Base-by-base conservation (phyloP, 2,888 invertebrate species). In the Barypeithes pellucidus region DNA sequence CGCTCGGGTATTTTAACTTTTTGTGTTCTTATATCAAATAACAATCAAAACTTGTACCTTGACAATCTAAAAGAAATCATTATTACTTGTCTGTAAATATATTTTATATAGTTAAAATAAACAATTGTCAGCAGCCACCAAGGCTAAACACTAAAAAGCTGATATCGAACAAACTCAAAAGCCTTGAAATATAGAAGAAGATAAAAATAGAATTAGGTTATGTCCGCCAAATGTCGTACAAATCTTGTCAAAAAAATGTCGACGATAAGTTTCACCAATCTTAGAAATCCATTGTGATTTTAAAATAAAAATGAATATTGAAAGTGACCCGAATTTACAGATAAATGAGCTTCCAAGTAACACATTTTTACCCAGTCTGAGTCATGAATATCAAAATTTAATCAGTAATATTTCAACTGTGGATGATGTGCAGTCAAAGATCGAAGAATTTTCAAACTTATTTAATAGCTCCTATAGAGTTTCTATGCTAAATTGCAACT, bases 371-470 rank as follows among this genome's bases (percentile, higher is more conserved):
- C n/a, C 41, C 5, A 45, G n/a, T 1, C 50, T 3, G n/a, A 20
- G 47, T 5, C 9, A 11, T 12, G 50, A 50, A 24, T 50, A 24
- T 50, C 11, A n/a, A 22, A 22, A n/a, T 5, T 22, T n/a, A n/a
- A 43, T 22, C 9, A 43, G 3, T 43, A 24, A 14, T 43, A 9
- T 63, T 7, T 33, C 50, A 3, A 50, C 33, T 67, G 57, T 63
- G 43, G 54, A 61, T 16, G 67, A 77, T 61, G 75, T 78, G 7
- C 73, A 75, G 39, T 47, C 71, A 36, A 77, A 76, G 59, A 57
- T 80, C 22, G 63, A 65, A 16, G 78, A 80, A 12, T 80, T 81
- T 70, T 78, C 76, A 12, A 72, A 70, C 12, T 78, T 77, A 75
- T 78, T 79, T 36, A 80, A 79, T 43, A 77, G 78, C 50, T 50